phyloP scores from a whole-genome alignment of 1,140 invertebrate species.

The Euura lappo region DNA sequence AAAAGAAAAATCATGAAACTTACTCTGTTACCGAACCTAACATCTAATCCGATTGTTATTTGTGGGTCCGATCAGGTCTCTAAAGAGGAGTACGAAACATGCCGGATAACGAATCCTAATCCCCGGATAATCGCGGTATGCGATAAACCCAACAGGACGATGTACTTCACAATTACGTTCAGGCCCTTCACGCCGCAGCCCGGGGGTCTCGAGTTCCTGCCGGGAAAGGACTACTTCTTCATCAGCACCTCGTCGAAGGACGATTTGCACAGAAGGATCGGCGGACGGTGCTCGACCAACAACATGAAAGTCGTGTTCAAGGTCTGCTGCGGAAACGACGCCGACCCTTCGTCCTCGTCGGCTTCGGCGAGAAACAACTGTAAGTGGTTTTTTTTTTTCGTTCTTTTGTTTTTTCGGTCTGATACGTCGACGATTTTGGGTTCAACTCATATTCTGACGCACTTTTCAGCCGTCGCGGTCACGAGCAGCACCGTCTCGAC shows the following conservation, averaged over 20 bases:
- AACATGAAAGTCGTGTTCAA: constrained; percentile 98
- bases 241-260: constrained; percentile 94
- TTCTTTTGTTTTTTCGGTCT: too few species aligned
- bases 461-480: constrained; percentile 45
- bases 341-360: constrained; percentile 49
- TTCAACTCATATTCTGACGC: too few species aligned
- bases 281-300: constrained; percentile 86
- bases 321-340: constrained; percentile 79
- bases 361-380: constrained; percentile 59
- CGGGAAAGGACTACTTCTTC: constrained; percentile 95
- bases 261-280: constrained; percentile 87
- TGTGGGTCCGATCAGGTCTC: constrained; percentile 67
- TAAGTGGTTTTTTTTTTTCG: constrained; percentile 34
- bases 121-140: constrained; percentile 93
- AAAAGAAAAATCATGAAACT: too few species aligned
- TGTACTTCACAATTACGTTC: constrained; percentile 97
- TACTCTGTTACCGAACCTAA: too few species aligned
- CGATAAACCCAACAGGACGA: constrained; percentile 91
- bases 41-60: too few species aligned
- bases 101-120: constrained; percentile 92
- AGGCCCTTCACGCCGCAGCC: constrained; percentile 95
- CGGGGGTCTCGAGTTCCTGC: constrained; percentile 91
- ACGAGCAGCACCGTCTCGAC: constrained; percentile 53
- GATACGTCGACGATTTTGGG: too few species aligned
- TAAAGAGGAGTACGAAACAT: constrained; percentile 95